These are phyloP conservation scores for Platysteira castanea DNA, from an alignment of 2,113 vertebrate species.

Conservation along the genomic window DNA sequence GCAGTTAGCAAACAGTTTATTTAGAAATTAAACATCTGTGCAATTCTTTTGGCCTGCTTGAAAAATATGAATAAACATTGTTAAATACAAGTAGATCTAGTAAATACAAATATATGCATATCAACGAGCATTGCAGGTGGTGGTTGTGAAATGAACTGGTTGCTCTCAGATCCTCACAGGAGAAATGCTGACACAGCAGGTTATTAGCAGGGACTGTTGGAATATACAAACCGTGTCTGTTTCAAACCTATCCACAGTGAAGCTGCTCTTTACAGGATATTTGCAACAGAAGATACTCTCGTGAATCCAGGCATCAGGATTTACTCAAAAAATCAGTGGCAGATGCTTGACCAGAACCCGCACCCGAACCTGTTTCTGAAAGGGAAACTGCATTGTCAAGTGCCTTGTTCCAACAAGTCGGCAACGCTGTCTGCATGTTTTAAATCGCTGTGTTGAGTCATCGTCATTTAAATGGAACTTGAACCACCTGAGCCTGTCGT, in stretches of 20 bases:
- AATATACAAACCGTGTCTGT: background rate
- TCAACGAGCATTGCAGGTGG: background rate
- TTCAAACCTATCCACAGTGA: background rate
- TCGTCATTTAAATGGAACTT: background rate
- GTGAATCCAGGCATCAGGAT: background rate
- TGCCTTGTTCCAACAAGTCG: background rate
- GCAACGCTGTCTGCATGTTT: background rate
- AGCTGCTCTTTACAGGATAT: background rate
- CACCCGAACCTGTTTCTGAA: background rate
- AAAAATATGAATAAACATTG: background rate
- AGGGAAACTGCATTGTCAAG: background rate
- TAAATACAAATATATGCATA: background rate
- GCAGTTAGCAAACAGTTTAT: background rate
- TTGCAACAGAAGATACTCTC: background rate
- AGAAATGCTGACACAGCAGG: background rate
- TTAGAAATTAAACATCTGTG: background rate
- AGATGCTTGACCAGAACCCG: background rate
- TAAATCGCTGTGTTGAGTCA: conserved; percentile 24
- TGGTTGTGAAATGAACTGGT: background rate
- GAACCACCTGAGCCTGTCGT: background rate
- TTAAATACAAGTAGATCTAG: background rate
- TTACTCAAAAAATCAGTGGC: background rate
- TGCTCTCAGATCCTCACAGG: background rate
- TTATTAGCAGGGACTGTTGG: background rate
- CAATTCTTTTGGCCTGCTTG: background rate